Percentiles rank a stretch among this genome's conserved stretches.
phyloP scores from a whole-genome alignment of 2,113 vertebrate species.

The Epinephelus cyanopodus region DNA sequence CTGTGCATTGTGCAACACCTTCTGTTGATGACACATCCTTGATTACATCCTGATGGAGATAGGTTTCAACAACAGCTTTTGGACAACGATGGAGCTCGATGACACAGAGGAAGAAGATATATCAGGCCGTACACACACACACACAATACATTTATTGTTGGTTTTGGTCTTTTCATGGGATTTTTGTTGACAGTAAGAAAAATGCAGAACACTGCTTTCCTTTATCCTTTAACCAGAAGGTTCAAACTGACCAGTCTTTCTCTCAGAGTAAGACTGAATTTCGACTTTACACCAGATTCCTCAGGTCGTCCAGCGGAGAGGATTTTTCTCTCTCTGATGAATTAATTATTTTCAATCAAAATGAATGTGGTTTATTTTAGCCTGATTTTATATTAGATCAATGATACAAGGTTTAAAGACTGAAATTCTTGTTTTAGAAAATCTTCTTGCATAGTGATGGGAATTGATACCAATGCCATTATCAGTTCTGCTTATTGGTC shows the following conservation, averaged over 20 bases:
- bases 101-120: neutral
- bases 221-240: slow-evolving; percentile 8
- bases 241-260: neutral
- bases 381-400: neutral
- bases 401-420: neutral
- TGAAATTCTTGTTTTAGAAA: neutral
- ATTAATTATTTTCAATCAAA: neutral
- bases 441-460: no score
- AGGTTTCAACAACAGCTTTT: neutral
- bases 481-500: no score
- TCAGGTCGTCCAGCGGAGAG: neutral
- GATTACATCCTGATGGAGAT: no score
- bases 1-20: no score
- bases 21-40: no score
- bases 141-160: neutral
- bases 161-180: slow-evolving; percentile 11
- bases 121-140: neutral
- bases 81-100: no score
- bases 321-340: neutral
- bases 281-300: neutral
- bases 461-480: no score
- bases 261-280: neutral
- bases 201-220: neutral
- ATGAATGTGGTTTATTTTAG: neutral
- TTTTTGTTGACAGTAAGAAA: slow-evolving; percentile 11